A percentile compares a stretch with the other conserved stretches of the same genome.
Conservation (phyloP, 2,888 invertebrate species). For the Plusia festucae region DNA sequence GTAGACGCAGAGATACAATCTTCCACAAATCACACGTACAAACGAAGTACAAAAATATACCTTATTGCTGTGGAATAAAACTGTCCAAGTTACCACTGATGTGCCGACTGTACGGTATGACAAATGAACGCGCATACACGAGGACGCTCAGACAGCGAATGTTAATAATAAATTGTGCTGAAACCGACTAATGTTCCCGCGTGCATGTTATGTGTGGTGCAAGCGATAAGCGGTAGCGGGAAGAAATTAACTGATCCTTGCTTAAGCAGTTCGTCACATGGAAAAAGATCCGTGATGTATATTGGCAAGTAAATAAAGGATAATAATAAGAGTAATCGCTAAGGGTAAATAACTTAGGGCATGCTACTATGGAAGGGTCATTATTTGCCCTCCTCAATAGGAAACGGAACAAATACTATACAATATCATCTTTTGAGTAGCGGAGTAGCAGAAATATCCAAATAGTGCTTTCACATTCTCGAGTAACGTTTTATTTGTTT, state of each 20-base stretch:
- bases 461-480: no score
- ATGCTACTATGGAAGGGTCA: no score
- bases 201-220: slow-evolving; percentile 28
- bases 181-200: slow-evolving; percentile 49
- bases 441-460: no score
- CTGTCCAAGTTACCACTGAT: neutral
- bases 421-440: no score
- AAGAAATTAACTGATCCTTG: neutral
- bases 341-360: no score
- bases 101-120: slow-evolving; percentile 49
- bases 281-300: neutral
- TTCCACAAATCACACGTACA: neutral
- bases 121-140: slow-evolving; percentile 65
- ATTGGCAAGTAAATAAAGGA: neutral
- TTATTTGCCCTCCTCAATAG: no score
- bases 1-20: slow-evolving; percentile 23
- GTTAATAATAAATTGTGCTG: slow-evolving; percentile 67
- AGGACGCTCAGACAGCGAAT: slow-evolving; percentile 57
- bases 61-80: neutral
- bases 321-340: no score
- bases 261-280: no score
- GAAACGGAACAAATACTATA: neutral
- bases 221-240: slow-evolving; percentile 23
- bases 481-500: no score
- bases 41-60: neutral